phyloP scores from a whole-genome alignment of 2,113 vertebrate species.

The Neotoma lepida region DNA sequence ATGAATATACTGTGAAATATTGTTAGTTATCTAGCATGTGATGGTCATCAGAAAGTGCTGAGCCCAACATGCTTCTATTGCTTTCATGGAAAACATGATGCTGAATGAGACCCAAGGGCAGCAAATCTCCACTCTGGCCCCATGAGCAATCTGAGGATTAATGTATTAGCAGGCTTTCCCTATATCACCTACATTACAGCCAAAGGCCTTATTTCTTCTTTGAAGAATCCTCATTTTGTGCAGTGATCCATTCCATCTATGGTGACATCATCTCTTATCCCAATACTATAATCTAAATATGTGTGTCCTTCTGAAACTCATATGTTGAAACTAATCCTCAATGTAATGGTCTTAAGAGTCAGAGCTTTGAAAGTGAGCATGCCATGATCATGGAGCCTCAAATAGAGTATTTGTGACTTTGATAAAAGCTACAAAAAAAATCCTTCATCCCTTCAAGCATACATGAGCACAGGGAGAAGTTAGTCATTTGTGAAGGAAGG shows the following conservation, averaged over 20 bases:
- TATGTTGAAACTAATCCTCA: not conserved
- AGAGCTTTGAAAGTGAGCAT: not conserved
- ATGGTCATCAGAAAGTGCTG: not conserved
- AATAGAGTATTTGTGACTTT: not conserved
- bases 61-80: not conserved
- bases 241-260: fast-evolving
- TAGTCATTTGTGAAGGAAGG: not conserved
- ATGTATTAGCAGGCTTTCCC: not conserved
- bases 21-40: not conserved
- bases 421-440: not conserved
- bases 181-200: not conserved
- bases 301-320: not conserved
- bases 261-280: not conserved
- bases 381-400: not conserved
- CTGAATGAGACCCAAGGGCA: not conserved
- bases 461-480: not conserved
- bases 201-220: not conserved
- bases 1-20: not conserved
- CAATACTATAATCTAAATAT: not conserved
- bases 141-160: not conserved
- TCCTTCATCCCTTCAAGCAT: not conserved
- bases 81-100: not conserved
- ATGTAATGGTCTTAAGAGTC: not conserved
- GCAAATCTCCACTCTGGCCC: not conserved
- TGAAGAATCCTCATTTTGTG: not conserved